Evolutionary conservation across 2,888 invertebrate genomes (phyloP).

Genomic region (Tryphoninae sp.): DNA sequence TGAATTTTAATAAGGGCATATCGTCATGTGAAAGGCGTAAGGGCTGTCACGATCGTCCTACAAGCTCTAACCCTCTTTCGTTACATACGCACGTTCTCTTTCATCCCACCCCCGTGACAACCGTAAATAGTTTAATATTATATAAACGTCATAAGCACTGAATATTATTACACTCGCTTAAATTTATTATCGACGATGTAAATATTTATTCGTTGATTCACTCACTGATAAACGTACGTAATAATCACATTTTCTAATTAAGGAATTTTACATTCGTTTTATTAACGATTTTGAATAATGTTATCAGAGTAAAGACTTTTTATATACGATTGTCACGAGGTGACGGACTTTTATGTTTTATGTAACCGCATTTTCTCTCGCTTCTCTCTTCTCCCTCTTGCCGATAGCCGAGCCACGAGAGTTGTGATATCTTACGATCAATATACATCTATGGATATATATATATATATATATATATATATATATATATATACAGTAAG

Average conservation of each 20-base stretch:
- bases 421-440: constrained; percentile 20
- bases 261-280: no score
- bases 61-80: constrained; percentile 13
- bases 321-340: background rate
- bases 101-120: background rate
- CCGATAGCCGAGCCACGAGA: background rate
- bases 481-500: background rate
- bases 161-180: no score
- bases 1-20: constrained; percentile 75
- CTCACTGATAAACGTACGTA: no score
- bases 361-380: constrained; percentile 18
- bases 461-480: background rate
- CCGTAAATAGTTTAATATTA: background rate
- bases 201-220: no score
- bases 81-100: background rate
- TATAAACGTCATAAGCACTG: background rate
- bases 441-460: background rate
- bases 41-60: constrained; percentile 62
- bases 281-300: no score
- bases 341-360: constrained; percentile 31
- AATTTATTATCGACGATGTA: no score
- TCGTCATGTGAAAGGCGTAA: constrained; percentile 72
- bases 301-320: background rate
- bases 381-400: constrained; percentile 29
- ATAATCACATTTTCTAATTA: no score